Evolutionary conservation across 2,113 vertebrate genomes (phyloP), one percentile per base, ranked within the genome.

Genomic region (Hippocampus comes): DNA sequence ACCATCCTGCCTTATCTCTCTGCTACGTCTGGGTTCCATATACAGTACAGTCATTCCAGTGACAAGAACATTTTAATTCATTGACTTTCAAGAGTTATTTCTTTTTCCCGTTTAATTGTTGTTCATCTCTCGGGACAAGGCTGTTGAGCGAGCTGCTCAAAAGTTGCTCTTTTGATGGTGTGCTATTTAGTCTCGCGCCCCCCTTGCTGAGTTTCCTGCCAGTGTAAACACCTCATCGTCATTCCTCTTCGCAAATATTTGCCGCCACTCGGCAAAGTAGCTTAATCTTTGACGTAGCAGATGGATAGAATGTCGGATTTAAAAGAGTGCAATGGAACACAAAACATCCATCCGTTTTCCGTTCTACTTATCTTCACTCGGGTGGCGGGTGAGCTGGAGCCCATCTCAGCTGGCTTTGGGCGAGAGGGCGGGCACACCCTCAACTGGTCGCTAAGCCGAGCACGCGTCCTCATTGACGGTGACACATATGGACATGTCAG

Each of bases 11-110:
- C 70, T 87, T 48, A 82, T 82, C 81, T 82, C 70, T 66, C 72
- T 86, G 65, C 87, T 90, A 72, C 84, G 85, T 68, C 83, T 87
- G 20, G 72, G 68, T 85, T 88, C 76, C 68, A 75, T 49, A 25
- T 59, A 57, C 10, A 23, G 74, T 70, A 23, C 71, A 81, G 82
- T 63, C 78, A 77, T 83, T 65, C 78, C 77, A 82, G 78, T 83
- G 81, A 81, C 86, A 82, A 87, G 69, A 72, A 53, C 48, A 56
- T 56, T 56, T 56, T 56, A 11, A 23, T 23, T 56, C 53, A 8
- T 23, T n/a, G 38, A 64, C 69, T 30, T 73, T 73, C 48, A 63
- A 63, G 15, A 64, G 72, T 56, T 78, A 80, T 78, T 46, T 46
- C 10, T 46, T 63, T 25, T 71, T 14, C 12, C 17, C 20, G 15